Evolutionary conservation across 2,113 vertebrate species (phyloP), one percentile per base, ranked within the genome.

Genomic region (Ovis canadensis): DNA sequence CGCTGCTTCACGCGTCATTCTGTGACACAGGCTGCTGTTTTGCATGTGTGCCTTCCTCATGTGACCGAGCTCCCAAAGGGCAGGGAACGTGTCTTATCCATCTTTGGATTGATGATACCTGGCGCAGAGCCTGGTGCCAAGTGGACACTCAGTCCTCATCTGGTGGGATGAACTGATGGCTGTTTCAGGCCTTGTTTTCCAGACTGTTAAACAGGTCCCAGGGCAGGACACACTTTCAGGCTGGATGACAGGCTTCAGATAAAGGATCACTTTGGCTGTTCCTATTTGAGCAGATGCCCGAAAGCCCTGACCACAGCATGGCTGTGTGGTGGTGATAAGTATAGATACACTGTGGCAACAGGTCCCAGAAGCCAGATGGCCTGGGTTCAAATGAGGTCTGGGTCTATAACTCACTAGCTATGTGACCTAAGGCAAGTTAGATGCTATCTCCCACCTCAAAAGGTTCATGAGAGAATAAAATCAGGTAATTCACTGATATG

Each of bases 1-100:
- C 52, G n/a, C 48, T 57, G 0, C 48, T 31, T 54, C 8, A 0
- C 9, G 0, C 0, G 2, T 71, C 36, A 31, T 13, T 54, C 85
- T 82, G 62, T 88, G 43, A 77, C 14, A 5, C 19, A 29, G 45
- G 40, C 31, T 54, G 48, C 87, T 87, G 48, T 52, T 80, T 3
- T 86, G 54, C 27, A 16, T 16, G 29, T 23, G 33, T 60, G 33
- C 80, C 86, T 92, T 87, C 81, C 78, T 88, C 91, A 31, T 3
- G 9, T 21, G 88, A 83, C 55, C n/a, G 31, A 95, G 36, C 48
- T 96, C 54, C 77, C 17, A 6, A 95, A 86, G 78, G 27, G 55
- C 55, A 93, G 36, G 92, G 25, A 83, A 48, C 31, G 10, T 3
- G 10, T 36, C 78, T 59, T 6, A 16, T 1, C 67, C 71, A 60